These are phyloP conservation scores for Apamea monoglypha DNA, from an alignment of 2,888 invertebrate genomes.

Conservation along the genomic window DNA sequence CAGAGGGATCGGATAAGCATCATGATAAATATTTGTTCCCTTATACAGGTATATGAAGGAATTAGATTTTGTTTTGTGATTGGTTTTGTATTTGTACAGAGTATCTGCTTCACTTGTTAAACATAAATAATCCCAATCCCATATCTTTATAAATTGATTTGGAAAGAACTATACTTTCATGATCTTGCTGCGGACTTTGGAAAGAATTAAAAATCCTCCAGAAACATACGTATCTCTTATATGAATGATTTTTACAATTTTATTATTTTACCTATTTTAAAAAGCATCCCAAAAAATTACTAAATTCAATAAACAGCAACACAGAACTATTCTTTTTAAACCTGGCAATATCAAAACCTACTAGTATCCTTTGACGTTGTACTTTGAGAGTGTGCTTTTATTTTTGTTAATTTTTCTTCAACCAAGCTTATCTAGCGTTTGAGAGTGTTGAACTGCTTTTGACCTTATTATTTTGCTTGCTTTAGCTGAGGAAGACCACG, in stretches of 20 bases:
- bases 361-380: constrained; percentile 19
- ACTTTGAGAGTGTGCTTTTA: constrained; percentile 62
- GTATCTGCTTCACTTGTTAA: background rate
- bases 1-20: constrained; percentile 93
- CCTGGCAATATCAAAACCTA: constrained; percentile 19
- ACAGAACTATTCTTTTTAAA: background rate
- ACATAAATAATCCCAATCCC: too few species aligned
- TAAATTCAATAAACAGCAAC: background rate
- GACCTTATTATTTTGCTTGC: constrained; percentile 75
- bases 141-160: background rate
- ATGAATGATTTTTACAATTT: background rate
- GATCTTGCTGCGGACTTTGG: too few species aligned
- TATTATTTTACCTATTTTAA: background rate
- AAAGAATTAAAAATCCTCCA: background rate
- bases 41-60: constrained; percentile 91
- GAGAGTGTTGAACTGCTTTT: constrained; percentile 66
- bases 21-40: constrained; percentile 96
- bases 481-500: constrained; percentile 94
- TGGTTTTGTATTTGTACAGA: constrained; percentile 32
- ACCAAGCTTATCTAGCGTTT: constrained; percentile 56
- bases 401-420: constrained; percentile 58
- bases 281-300: background rate
- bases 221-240: background rate
- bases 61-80: constrained; percentile 19
- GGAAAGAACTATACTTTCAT: background rate